Evolutionary conservation across 2,888 invertebrate species (phyloP).

Genomic region (Cabera pusaria): DNA sequence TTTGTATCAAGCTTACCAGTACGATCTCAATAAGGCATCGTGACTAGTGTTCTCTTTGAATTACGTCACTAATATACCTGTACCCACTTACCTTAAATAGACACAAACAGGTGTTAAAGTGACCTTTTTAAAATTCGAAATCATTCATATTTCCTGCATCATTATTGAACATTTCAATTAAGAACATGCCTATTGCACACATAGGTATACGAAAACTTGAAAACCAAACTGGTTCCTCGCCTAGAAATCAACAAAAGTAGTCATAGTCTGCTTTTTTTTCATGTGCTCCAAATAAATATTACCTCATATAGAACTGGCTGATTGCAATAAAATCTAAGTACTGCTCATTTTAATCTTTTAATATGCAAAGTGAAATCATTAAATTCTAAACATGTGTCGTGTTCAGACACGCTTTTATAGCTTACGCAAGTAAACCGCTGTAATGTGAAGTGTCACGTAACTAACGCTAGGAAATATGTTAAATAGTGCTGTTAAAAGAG

Average conservation of each 20-base stretch:
- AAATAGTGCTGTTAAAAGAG: slow-evolving; percentile 23
- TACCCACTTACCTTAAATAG: slow-evolving; percentile 10
- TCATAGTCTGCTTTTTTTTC: slow-evolving; percentile 3
- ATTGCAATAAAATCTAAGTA: slow-evolving; percentile 13
- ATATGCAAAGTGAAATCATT: slow-evolving; percentile 22
- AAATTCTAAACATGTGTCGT: slow-evolving; percentile 26
- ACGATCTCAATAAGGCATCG: too few relatives aligned
- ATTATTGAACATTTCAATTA: too few relatives aligned
- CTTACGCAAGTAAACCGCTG: slow-evolving; percentile 26
- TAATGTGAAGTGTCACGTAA: slow-evolving; percentile 27
- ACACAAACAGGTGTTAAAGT: slow-evolving; percentile 5
- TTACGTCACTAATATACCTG: too few relatives aligned
- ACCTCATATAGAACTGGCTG: slow-evolving; percentile 8
- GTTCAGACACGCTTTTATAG: slow-evolving; percentile 26
- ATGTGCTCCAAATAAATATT: slow-evolving; percentile 16
- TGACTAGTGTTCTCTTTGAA: too few relatives aligned
- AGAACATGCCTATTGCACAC: not conserved
- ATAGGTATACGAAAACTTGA: slow-evolving; percentile 11
- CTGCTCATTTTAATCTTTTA: slow-evolving; percentile 6
- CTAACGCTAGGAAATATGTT: slow-evolving; percentile 18
- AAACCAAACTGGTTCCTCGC: slow-evolving; percentile 9
- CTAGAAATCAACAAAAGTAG: slow-evolving; percentile 1
- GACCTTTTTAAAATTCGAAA: slow-evolving; percentile 2
- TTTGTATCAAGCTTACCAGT: too few relatives aligned
- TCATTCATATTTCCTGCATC: slow-evolving; percentile 3